Evolutionary conservation across 2,113 vertebrate genomes (phyloP), one percentile per base, ranked within the genome.

Genomic region (Sorex fumeus): DNA sequence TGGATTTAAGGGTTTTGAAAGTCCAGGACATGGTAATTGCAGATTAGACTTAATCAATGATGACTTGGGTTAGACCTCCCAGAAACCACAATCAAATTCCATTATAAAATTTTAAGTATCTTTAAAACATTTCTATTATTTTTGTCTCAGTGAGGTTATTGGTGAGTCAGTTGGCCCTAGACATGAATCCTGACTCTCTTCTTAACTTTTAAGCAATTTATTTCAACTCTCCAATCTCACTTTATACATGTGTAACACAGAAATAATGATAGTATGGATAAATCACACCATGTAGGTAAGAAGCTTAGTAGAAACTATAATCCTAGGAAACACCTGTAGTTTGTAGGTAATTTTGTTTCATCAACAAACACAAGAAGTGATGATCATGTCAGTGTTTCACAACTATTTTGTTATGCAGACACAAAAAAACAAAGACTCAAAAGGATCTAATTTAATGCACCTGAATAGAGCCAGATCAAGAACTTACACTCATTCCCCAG

Each of bases 401-500:
- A 50, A 84, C 12, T 53, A 28, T 67, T 62, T 74, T 66, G 16
- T 69, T 85, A 12, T 80, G 57, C 45, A 74, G 43, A 90, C 78
- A 84, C 40, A 89, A 77, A 80, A 91, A 81, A 91, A 25, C 57
- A 84, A 78, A 85, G 43, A 67, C 32, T 77, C 45, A 66, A 70
- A 91, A 76, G 70, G 25, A 43, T 53, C 66, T 84, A 32, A 47
- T 71, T 45, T 40, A 77, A n/a, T 36, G 27, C 3, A 69, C 0
- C 18, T 72, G 64, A 86, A 69, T 36, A 60, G 62, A 91, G 32
- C 30, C 23, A 15, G 34, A 57, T 23, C 40, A 74, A 72, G 50
- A 87, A 57, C 4, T 84, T 81, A 77, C 57, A 72, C 32, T 75
- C 15, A 57, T 36, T 57, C 2, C 19, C 19, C 23, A 13, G 36